Evolutionary conservation across 2,797 vertebrate species (phyloP).

Genomic region (Cossypha caffra): DNA sequence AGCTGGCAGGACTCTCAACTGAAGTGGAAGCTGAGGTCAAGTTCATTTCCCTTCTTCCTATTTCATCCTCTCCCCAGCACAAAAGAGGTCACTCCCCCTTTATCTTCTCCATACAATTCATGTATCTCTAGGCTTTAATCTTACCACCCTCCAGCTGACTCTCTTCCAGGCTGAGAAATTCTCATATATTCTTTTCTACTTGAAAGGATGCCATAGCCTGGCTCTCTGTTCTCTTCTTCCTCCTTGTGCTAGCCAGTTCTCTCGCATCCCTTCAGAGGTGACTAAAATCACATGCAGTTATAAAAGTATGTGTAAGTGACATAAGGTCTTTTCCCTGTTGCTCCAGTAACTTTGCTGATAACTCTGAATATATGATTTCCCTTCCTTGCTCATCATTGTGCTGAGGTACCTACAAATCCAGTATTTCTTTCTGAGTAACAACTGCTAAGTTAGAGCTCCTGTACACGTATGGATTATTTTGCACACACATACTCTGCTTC

Average conservation of each 20-base stretch:
- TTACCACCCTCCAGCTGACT: background rate
- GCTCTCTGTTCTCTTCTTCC: background rate
- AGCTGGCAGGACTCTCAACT: background rate
- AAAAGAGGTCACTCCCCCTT: slow-evolving; percentile 40
- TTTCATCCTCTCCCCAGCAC: slow-evolving; percentile 4
- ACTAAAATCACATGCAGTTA: background rate
- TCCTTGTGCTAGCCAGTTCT: background rate
- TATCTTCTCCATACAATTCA: slow-evolving; percentile 1
- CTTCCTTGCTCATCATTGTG: background rate
- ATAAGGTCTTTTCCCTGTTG: background rate
- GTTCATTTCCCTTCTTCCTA: slow-evolving; percentile 5
- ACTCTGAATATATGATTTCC: background rate
- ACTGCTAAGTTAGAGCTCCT: background rate
- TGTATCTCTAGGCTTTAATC: slow-evolving; percentile 26
- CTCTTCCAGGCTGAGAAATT: slow-evolving; percentile 2
- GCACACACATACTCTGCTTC: background rate
- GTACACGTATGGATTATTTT: background rate
- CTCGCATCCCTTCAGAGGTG: background rate
- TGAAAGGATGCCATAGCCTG: background rate
- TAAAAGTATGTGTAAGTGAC: background rate
- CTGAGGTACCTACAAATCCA: background rate
- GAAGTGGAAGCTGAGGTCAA: slow-evolving; percentile 19
- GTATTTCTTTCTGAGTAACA: background rate
- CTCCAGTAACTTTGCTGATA: background rate
- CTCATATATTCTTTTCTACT: slow-evolving; percentile 13